Percentiles rank a stretch among this genome's conserved stretches.
Conservation (phyloP, 2,113 vertebrate genomes). For the Crotophaga sulcirostris region DNA sequence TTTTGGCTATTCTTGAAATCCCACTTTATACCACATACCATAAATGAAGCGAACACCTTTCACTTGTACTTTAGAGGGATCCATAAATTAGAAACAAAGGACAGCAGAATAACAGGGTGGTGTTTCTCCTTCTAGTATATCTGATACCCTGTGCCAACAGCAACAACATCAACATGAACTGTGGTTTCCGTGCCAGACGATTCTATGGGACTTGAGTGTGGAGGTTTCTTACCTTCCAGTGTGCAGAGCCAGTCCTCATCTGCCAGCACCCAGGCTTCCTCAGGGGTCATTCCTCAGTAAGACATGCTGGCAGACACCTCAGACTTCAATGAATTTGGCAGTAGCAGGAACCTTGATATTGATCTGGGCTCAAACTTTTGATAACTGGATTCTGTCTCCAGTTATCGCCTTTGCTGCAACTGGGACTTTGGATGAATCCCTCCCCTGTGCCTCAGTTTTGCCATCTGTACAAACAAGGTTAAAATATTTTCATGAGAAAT, state of each 20-base stretch:
- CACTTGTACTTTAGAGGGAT: background rate
- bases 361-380: background rate
- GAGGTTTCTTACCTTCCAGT: background rate
- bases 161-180: background rate
- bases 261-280: background rate
- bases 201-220: background rate
- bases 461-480: background rate
- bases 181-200: background rate
- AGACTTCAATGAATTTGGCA: background rate
- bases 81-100: conserved; percentile 18
- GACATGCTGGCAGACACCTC: background rate
- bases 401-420: background rate
- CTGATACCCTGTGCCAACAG: background rate
- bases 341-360: background rate
- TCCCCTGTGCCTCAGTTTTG: background rate
- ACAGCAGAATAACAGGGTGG: conserved; percentile 15
- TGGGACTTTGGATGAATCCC: background rate
- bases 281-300: background rate
- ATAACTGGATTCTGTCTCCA: background rate
- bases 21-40: background rate
- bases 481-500: background rate
- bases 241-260: background rate
- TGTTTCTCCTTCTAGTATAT: background rate
- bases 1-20: background rate
- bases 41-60: conserved; percentile 12